Base-by-base conservation (phyloP, 1,140 invertebrate species). In the Atta cephalotes region DNA sequence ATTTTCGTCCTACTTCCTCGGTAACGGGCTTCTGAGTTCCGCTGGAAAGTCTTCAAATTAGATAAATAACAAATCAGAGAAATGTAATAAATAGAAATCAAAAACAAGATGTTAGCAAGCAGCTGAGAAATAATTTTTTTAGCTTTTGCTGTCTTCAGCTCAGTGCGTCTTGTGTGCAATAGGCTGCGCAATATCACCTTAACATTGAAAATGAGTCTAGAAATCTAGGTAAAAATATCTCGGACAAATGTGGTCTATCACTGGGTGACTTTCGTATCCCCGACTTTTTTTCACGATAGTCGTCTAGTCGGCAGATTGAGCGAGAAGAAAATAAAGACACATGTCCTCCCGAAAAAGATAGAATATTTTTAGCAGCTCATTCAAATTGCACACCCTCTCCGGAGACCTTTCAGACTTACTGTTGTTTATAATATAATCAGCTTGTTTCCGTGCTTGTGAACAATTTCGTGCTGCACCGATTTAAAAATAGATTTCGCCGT, bases 281-380 rank as follows among this genome's bases (percentile, higher is more conserved):
- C 45, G 21, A 51, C 21, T 56, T 56, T 72, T 66, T 62, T 74
- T 62, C 28, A 53, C 68, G 68, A 45, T n/a, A 6, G 3, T 49
- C 63, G 21, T 35, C 63, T 45, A 31, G 35, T 18, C 45, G 63
- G 4, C 39, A n/a, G 80, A 18, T 35, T 56, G 12, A 35, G 56
- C 35, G 39, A 74, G 56, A 60, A 12, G 56, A 84, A 84, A 62
- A 74, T 51, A 60, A 49, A 56, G 45, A 84, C 62, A 16, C 53
- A 62, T 25, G 39, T 82, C 35, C 21, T 6, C 39, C 39, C 39
- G 68, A 60, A 31, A 74, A 82, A 82, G 68, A 10, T 21, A 45
- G 25, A 16, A 28, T 49, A 84, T 84, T 84, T 84, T 84, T 84
- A 74, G 68, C 28, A 62, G 80, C 80, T 74, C 70, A 74, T 84